phyloP scores from a whole-genome alignment of 2,113 vertebrate genomes.

The Ceyx cyanopectus region DNA sequence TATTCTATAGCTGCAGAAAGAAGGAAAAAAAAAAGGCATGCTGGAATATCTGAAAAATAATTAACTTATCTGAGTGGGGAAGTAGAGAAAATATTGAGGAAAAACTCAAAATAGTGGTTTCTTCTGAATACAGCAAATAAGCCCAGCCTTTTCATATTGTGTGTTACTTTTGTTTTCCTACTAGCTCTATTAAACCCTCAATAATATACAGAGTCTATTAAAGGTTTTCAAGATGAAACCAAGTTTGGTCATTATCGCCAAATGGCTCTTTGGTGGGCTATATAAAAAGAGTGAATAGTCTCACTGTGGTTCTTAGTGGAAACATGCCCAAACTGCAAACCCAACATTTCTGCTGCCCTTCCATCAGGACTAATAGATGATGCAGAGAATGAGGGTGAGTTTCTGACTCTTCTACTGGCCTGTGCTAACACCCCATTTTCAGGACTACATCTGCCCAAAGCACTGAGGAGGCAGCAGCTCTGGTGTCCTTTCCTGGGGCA shows the following conservation, averaged over 20 bases:
- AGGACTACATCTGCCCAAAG: background rate
- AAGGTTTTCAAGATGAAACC: conserved; percentile 32
- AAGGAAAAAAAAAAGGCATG: fast-evolving
- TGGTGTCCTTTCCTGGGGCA: background rate
- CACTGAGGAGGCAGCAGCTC: background rate
- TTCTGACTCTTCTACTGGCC: background rate
- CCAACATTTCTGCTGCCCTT: background rate
- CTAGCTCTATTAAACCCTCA: conserved; percentile 4
- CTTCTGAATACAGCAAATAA: background rate
- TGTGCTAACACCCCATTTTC: background rate
- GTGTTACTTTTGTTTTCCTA: background rate
- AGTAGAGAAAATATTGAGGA: background rate
- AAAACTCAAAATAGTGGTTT: background rate
- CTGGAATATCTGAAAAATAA: background rate
- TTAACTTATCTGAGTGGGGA: background rate
- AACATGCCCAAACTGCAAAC: background rate
- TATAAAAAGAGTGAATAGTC: conserved; percentile 5
- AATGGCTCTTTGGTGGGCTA: conserved; percentile 42
- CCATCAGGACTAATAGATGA: background rate
- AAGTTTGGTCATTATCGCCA: conserved; percentile 29
- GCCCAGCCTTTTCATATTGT: fast-evolving
- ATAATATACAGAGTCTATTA: conserved; percentile 3
- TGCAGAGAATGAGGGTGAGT: background rate
- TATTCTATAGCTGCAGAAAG: background rate
- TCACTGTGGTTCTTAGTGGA: background rate